phyloP scores from a whole-genome alignment of 2,113 vertebrate genomes.

The Gallinago undulata region DNA sequence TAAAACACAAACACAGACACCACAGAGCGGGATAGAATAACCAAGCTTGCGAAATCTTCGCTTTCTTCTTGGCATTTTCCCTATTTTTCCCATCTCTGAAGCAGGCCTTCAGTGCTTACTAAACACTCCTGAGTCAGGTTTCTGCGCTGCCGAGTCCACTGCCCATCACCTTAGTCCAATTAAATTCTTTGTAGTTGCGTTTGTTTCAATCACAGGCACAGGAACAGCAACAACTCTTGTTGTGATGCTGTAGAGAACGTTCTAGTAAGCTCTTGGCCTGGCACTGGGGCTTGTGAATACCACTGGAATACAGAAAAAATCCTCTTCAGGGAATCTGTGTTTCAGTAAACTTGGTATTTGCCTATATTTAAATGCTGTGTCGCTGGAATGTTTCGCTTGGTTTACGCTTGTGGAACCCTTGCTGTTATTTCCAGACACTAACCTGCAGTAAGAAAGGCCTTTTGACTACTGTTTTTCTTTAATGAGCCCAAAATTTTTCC shows the following conservation, averaged over 20 bases:
- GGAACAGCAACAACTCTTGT: neutral
- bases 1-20: accelerated
- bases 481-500: neutral
- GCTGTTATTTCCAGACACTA: neutral
- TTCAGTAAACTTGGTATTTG: neutral
- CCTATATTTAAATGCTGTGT: neutral
- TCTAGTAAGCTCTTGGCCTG: neutral
- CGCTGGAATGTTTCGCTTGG: accelerated
- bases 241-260: accelerated
- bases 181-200: neutral
- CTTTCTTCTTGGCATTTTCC: neutral
- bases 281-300: neutral
- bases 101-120: neutral
- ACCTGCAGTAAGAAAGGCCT: neutral
- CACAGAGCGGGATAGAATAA: neutral
- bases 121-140: neutral
- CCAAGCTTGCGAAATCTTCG: neutral
- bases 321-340: neutral
- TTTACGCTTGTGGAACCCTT: neutral
- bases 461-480: neutral
- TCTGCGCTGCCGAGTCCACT: neutral
- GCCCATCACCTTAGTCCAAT: neutral
- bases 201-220: neutral
- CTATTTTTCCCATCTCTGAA: neutral
- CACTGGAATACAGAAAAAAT: accelerated